Evolutionary conservation across 2,113 vertebrate species (phyloP), one percentile per base, ranked within the genome.

Genomic region (Nannobrachium achirus): DNA sequence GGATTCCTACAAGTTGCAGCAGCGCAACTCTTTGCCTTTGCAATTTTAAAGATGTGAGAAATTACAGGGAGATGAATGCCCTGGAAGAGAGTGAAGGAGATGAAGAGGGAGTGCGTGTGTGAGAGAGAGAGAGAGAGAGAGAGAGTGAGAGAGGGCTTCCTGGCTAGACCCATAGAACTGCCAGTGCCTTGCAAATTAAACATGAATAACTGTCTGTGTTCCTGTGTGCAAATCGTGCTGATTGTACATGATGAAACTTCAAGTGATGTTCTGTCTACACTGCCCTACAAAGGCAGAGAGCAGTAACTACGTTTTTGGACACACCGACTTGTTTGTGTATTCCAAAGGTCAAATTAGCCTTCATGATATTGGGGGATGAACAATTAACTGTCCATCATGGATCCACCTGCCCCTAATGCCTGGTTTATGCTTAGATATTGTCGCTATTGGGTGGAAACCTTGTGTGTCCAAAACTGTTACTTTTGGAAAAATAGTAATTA

Each of bases 221-320:
- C 63, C 61, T 73, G 53, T 42, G 64, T 39, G 42, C 48, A 13
- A 50, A 66, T 39, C 19, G 33, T 52, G 50, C 51, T 68, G 71
- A 73, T 69, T 61, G 45, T 20, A 65, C n/a, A 45, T 48, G 45
- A 71, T 61, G 45, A 50, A 64, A 66, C 51, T 60, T 10, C 0
- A 61, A 58, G 16, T 48, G 13, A 16, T 61, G 66, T 71, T 63
- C 46, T 57, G 5, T 25, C 10, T 7, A 39, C n/a, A n/a, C n/a
- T n/a, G n/a, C 25, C 25, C 25, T 33, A 33, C 25, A 33, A 33
- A 33, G 25, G 3, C 25, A 33, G 25, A 33, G 25, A 4, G 25
- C 25, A 33, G 25, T 33, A 33, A 33, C 25, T 33, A 33, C 25
- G 1, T 33, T 33, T 5, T n/a, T n/a, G n/a, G n/a, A n/a, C n/a